Percentiles rank a stretch among this genome's conserved stretches.
Evolutionary conservation across 2,113 vertebrate genomes (phyloP).

Genomic region (Solea senegalensis): DNA sequence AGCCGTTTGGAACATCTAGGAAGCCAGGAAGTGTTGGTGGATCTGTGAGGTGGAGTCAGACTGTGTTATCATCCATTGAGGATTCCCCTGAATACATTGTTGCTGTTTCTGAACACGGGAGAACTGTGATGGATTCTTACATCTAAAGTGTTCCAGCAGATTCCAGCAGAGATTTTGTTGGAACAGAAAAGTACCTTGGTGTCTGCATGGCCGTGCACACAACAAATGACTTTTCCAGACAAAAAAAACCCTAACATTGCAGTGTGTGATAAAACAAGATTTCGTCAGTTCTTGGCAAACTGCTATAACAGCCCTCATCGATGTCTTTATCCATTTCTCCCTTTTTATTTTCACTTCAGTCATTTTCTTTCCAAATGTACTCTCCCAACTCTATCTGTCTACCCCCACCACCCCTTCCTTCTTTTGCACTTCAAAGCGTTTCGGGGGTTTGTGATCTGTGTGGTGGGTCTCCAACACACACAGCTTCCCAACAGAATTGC

Average conservation of each 20-base stretch:
- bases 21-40: slow-evolving; percentile 15
- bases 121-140: slow-evolving; percentile 14
- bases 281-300: slow-evolving; percentile 26
- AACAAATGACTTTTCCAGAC: slow-evolving; percentile 53
- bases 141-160: slow-evolving; percentile 40
- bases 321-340: slow-evolving; percentile 27
- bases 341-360: slow-evolving; percentile 29
- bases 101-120: slow-evolving; percentile 17
- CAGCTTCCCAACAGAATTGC: slow-evolving; percentile 30
- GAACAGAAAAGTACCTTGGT: slow-evolving; percentile 32
- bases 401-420: slow-evolving; percentile 16
- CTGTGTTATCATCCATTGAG: slow-evolving; percentile 26
- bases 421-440: slow-evolving; percentile 66
- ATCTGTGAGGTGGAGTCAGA: slow-evolving; percentile 11
- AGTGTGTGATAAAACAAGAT: slow-evolving; percentile 24
- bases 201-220: slow-evolving; percentile 11
- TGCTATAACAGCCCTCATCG: slow-evolving; percentile 36
- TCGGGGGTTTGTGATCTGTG: slow-evolving; percentile 58
- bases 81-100: slow-evolving; percentile 24
- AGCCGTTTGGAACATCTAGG: slow-evolving; percentile 10
- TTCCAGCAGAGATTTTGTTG: slow-evolving; percentile 27
- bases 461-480: slow-evolving; percentile 48
- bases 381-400: slow-evolving; percentile 30
- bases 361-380: slow-evolving; percentile 34
- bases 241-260: slow-evolving; percentile 21